A percentile compares a stretch with the other conserved stretches of the same genome.
These are phyloP conservation scores for Globodera rostochiensis DNA, from an alignment of 1,140 invertebrate species.

Conservation along the genomic window DNA sequence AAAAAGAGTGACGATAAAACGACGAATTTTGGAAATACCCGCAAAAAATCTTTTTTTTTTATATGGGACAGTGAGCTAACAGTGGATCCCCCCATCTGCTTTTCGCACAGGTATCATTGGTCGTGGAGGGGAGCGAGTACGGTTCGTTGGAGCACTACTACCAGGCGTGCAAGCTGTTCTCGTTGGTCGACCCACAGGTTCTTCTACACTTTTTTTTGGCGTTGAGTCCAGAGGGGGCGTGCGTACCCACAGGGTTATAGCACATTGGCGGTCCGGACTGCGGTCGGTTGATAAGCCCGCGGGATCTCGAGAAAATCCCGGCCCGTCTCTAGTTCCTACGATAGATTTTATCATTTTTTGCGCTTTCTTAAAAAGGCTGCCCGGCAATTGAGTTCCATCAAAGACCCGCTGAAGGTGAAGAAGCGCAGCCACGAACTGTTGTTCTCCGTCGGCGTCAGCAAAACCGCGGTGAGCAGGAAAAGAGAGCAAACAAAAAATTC, in stretches of 20 bases:
- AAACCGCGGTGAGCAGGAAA: not conserved
- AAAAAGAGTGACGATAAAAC: not conserved
- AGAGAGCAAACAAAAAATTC: too few relatives aligned
- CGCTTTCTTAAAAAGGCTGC: conserved; percentile 11
- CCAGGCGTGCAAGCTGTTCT: conserved; percentile 49
- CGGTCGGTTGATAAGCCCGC: too few relatives aligned
- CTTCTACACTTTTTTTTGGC: too few relatives aligned
- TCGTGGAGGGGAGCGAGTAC: conserved; percentile 38
- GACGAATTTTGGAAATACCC: too few relatives aligned
- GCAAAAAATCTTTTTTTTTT: too few relatives aligned
- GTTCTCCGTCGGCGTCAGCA: conserved; percentile 17
- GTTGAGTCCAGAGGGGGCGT: too few relatives aligned
- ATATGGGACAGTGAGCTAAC: too few relatives aligned
- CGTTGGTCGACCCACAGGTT: conserved; percentile 39
- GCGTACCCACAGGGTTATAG: too few relatives aligned
- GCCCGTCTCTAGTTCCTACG: too few relatives aligned
- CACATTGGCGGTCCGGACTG: too few relatives aligned
- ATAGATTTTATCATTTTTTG: not conserved
- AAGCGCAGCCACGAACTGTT: conserved; percentile 41
- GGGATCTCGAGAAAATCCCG: too few relatives aligned
- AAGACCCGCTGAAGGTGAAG: conserved; percentile 44
- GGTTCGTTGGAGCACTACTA: conserved; percentile 53
- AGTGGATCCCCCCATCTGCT: not conserved
- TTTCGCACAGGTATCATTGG: conserved; percentile 37
- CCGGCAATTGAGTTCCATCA: conserved; percentile 32